A percentile compares a stretch with the other conserved stretches of the same genome.
phyloP scores from a whole-genome alignment of 2,113 vertebrate species.

The Proteles cristata region DNA sequence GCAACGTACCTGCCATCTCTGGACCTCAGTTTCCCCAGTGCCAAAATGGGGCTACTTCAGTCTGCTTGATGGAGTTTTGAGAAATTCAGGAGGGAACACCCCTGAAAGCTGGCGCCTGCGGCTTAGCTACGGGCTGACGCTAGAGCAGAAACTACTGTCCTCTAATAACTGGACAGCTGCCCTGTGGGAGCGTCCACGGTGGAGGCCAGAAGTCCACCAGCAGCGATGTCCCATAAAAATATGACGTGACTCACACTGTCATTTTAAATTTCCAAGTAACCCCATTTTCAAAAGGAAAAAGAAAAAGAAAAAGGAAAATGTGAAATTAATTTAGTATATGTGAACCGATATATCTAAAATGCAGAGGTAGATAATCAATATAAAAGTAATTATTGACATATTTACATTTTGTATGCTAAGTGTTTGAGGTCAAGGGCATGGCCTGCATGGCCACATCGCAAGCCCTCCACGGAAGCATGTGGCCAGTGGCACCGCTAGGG shows the following conservation, averaged over 20 bases:
- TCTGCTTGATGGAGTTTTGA: fast-evolving
- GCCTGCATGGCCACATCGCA: not conserved
- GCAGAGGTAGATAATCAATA: not conserved
- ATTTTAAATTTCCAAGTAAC: not conserved
- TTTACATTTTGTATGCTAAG: not conserved
- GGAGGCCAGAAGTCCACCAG: not conserved
- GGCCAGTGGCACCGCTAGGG: fast-evolving
- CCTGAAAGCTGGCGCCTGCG: fast-evolving
- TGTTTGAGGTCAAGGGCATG: not conserved
- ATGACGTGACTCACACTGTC: not conserved
- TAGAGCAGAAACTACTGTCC: not conserved
- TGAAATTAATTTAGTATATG: not conserved
- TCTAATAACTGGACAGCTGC: not conserved
- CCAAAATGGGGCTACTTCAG: not conserved
- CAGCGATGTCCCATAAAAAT: not conserved
- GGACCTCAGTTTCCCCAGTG: not conserved
- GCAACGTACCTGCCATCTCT: not conserved
- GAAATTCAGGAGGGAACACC: not conserved
- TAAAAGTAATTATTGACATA: not conserved
- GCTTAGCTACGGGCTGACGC: not conserved
- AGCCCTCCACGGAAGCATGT: fast-evolving
- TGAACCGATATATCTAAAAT: not conserved
- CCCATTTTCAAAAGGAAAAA: not conserved
- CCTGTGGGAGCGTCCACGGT: not conserved
- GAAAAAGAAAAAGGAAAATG: not conserved